Evolutionary conservation across 2,888 invertebrate genomes (phyloP), one percentile per base, ranked within the genome.

Genomic region (Odontomyia ornata): DNA sequence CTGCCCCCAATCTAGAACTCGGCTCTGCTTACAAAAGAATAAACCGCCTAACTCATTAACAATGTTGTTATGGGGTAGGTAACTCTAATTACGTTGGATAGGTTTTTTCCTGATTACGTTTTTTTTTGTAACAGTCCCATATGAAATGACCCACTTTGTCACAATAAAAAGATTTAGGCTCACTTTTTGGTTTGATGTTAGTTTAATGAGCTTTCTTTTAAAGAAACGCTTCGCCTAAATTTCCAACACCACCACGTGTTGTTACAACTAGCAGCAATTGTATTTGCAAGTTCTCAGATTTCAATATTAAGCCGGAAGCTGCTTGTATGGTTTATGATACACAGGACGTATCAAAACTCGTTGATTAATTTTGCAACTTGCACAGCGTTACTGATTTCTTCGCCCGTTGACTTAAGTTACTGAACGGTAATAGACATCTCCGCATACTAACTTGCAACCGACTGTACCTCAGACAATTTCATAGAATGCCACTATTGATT

Each of bases 341-440:
- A 36, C 67, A 47, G 21, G 46, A 69, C 47, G 69, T 46, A 46
- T 69, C 21, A 25, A 69, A 69, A 46, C 23, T 46, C 15, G 69
- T 11, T n/a, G 46, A 46, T 4, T 46, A 25, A 69, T 69, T 69
- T 69, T 21, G 69, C 69, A 46, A 47, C 69, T 46, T 46, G 69
- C 11, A 21, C 46, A 15, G 69, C 69, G 47, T 69, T 46, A 69
- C 46, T 69, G 1, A 69, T 46, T 23, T 69, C 46, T 46, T 46
- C 69, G 15, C 69, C 69, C 2, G 69, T 23, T 46, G 43, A 21
- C 11, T 69, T 69, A 18, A 46, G 69, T 15, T 69, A 47, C 64
- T 64, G 64, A 46, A 46, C 46, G 27, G 46, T 25, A 23, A 69
- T 13, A 13, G 46, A 69, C 69, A 69, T 46, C 23, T 69, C 47